Evolutionary conservation across 2,113 vertebrate genomes (phyloP).

Genomic region (Etia nguti): DNA sequence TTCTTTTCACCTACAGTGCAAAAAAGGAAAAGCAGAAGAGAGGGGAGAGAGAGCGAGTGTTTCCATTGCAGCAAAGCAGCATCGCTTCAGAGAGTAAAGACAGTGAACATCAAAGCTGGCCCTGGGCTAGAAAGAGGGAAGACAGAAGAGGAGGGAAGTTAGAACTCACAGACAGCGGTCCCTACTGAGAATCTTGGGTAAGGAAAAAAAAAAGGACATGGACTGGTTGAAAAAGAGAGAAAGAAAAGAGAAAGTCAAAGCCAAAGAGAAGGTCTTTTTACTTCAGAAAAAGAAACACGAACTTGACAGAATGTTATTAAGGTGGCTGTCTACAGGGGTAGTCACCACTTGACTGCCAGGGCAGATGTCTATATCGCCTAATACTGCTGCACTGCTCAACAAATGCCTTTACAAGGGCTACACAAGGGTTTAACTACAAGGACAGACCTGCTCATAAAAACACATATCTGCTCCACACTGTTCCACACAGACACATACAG

Average conservation of each 20-base stretch:
- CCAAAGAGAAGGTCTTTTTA: neutral
- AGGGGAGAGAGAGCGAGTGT: neutral
- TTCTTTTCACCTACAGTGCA: constrained; percentile 10
- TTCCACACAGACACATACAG: neutral
- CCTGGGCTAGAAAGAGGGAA: constrained; percentile 5
- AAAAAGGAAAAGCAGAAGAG: neutral
- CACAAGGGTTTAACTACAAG: constrained; percentile 35
- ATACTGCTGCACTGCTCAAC: constrained; percentile 3
- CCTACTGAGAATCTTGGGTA: neutral
- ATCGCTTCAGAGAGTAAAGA: constrained; percentile 20
- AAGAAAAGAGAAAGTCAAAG: neutral
- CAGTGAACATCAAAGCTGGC: constrained; percentile 45
- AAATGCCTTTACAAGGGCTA: neutral
- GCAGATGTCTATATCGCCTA: constrained; percentile 41
- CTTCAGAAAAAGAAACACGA: constrained; percentile 3
- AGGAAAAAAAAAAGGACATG: neutral
- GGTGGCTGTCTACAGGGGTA: constrained; percentile 26
- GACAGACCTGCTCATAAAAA: constrained; percentile 41
- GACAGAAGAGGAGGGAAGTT: neutral
- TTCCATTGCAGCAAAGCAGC: constrained; percentile 13
- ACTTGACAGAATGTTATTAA: constrained; percentile 40
- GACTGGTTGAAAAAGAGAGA: neutral
- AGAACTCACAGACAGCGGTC: neutral
- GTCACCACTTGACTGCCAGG: constrained; percentile 40
- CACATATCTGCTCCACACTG: neutral